Percentiles rank a stretch among this genome's conserved stretches.
These are phyloP conservation scores for Eufriesea mexicana DNA, from an alignment of 1,140 invertebrate genomes.

Conservation along the genomic window DNA sequence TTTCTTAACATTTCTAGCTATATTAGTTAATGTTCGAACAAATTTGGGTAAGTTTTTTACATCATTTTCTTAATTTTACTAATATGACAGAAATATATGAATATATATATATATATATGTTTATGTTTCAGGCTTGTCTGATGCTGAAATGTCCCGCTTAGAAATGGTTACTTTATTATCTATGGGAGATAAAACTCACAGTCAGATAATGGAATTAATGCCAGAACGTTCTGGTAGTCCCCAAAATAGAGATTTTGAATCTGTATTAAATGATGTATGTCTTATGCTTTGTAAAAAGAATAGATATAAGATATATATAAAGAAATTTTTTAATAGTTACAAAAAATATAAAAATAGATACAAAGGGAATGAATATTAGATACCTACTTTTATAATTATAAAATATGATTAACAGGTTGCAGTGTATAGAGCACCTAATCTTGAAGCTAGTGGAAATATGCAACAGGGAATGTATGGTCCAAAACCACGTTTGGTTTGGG, in stretches of 20 bases:
- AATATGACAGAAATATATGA: background rate
- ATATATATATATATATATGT: slow-evolving; percentile 25
- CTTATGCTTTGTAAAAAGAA: background rate
- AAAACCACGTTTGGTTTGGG: slow-evolving; percentile 91
- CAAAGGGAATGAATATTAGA: background rate
- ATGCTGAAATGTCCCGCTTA: slow-evolving; percentile 86
- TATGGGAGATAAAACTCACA: slow-evolving; percentile 97
- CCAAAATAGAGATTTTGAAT: slow-evolving; percentile 95
- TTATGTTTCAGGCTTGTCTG: slow-evolving; percentile 79
- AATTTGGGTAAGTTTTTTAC: slow-evolving; percentile 88
- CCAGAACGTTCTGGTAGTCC: slow-evolving; percentile 96
- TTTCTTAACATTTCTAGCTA: slow-evolving; percentile 94
- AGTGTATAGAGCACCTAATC: slow-evolving; percentile 89
- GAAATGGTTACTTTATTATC: slow-evolving; percentile 97
- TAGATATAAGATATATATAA: no score
- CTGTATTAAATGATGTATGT: slow-evolving; percentile 88
- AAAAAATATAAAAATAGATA: no score
- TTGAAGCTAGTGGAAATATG: slow-evolving; percentile 91
- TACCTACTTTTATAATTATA: background rate
- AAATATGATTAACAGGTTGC: slow-evolving; percentile 83
- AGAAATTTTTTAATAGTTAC: no score
- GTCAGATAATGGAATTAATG: slow-evolving; percentile 96
- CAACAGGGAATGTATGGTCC: slow-evolving; percentile 97
- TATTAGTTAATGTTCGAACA: slow-evolving; percentile 94
- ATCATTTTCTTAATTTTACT: slow-evolving; percentile 1